Evolutionary conservation across 2,113 vertebrate genomes (phyloP).

Genomic region (Lipophrys pholis): DNA sequence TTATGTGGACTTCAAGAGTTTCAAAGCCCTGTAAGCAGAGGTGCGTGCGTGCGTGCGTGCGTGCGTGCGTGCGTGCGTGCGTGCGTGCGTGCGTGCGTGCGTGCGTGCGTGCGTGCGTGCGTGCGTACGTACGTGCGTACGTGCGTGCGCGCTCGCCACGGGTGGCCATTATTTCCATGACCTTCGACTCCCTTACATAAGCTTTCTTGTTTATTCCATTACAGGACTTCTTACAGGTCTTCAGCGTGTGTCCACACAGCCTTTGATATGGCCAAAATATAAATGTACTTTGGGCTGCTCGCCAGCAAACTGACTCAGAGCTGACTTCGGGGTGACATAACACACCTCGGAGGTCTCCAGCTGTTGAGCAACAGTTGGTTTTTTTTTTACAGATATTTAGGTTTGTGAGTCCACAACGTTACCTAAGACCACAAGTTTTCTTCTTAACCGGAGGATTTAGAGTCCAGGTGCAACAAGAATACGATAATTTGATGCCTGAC

Average conservation of each 20-base stretch:
- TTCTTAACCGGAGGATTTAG: neutral
- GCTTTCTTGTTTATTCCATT: conserved; percentile 19
- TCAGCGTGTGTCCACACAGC: neutral
- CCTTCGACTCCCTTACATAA: conserved; percentile 38
- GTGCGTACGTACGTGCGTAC: neutral
- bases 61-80: too few species aligned
- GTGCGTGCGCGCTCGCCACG: conserved; percentile 3
- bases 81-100: neutral
- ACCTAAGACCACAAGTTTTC: neutral
- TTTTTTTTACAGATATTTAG: neutral
- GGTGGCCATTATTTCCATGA: conserved; percentile 27
- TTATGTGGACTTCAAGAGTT: too few species aligned
- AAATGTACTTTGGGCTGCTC: neutral
- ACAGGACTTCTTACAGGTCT: conserved; percentile 9
- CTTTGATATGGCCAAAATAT: conserved; percentile 44
- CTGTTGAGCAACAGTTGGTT: neutral
- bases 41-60: neutral
- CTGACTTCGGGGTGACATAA: conserved; percentile 10
- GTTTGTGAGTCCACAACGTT: neutral
- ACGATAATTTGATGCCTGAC: neutral
- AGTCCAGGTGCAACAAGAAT: neutral
- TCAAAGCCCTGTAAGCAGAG: neutral
- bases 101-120: too few species aligned
- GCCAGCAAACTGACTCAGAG: conserved; percentile 30
- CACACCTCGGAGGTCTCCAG: neutral